Conservation (phyloP, 1,140 invertebrate genomes). For the Oscheius sp. region DNA sequence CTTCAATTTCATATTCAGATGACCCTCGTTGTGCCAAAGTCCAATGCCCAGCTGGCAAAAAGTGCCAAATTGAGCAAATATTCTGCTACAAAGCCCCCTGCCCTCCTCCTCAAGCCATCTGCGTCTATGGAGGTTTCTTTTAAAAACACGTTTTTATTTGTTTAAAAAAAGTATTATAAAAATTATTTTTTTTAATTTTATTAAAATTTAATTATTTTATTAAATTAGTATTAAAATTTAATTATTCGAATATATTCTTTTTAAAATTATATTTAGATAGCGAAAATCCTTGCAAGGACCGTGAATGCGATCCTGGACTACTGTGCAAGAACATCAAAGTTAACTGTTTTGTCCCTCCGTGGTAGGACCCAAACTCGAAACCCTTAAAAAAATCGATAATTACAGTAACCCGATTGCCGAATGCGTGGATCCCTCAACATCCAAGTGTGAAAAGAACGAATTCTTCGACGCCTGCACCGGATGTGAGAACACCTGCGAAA, state of each 20-base stretch:
- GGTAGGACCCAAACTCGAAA: background rate
- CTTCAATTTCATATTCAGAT: background rate
- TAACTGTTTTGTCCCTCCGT: background rate
- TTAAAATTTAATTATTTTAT: too few species aligned
- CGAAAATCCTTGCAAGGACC: background rate
- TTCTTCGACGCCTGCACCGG: background rate
- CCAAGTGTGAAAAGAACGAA: background rate
- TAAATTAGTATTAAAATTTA: too few species aligned
- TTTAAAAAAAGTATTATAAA: background rate
- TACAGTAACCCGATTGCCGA: background rate
- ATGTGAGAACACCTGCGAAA: background rate
- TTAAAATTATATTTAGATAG: background rate
- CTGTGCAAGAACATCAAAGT: background rate
- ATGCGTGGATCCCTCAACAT: background rate
- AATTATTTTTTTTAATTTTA: too few species aligned
- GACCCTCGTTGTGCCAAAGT: background rate
- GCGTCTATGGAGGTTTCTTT: too few species aligned
- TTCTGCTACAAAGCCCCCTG: background rate
- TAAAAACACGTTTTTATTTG: too few species aligned
- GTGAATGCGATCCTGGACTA: background rate
- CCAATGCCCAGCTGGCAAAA: background rate
- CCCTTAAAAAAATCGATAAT: background rate
- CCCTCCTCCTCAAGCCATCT: background rate
- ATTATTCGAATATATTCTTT: too few species aligned
- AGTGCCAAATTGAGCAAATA: background rate